Conservation (phyloP, 2,888 invertebrate genomes). For the Teinopalpus imperialis region DNA sequence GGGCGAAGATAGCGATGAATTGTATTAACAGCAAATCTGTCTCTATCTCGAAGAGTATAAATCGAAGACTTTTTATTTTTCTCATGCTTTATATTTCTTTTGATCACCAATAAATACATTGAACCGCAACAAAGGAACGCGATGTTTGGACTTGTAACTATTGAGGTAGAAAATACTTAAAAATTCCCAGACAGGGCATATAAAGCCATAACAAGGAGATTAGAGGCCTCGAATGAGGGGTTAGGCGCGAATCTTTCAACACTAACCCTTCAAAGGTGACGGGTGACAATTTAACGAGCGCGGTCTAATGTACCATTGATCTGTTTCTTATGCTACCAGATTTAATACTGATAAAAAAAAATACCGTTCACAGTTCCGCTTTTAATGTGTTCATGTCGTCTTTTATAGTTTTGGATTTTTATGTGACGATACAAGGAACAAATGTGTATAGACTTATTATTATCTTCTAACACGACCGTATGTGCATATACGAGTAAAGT, state of each 20-base stretch:
- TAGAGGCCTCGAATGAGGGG: slow-evolving; percentile 51
- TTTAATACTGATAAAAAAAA: slow-evolving; percentile 29
- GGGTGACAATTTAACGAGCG: slow-evolving; percentile 55
- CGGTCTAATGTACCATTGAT: slow-evolving; percentile 33
- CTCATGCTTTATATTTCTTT: slow-evolving; percentile 33
- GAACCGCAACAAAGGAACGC: slow-evolving; percentile 53
- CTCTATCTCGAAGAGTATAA: no score
- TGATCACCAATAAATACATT: slow-evolving; percentile 42
- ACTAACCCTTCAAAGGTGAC: slow-evolving; percentile 47
- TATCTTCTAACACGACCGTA: no score
- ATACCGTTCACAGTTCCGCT: slow-evolving; percentile 6
- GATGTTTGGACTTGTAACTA: slow-evolving; percentile 62
- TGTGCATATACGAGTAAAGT: no score
- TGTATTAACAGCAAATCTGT: slow-evolving; percentile 12
- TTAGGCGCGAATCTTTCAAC: slow-evolving; percentile 50
- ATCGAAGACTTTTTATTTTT: slow-evolving; percentile 17
- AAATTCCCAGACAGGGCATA: slow-evolving; percentile 62
- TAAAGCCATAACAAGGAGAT: slow-evolving; percentile 41
- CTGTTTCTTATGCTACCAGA: slow-evolving; percentile 44
- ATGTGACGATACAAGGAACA: no score
- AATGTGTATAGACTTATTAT: no score
- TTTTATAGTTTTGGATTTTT: no score
- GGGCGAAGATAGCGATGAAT: neutral
- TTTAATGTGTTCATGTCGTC: slow-evolving; percentile 6
- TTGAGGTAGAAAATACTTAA: slow-evolving; percentile 64